Evolutionary conservation across 2,797 vertebrate genomes (phyloP), one percentile per base, ranked within the genome.

Genomic region (Hozukius guyotensis): DNA sequence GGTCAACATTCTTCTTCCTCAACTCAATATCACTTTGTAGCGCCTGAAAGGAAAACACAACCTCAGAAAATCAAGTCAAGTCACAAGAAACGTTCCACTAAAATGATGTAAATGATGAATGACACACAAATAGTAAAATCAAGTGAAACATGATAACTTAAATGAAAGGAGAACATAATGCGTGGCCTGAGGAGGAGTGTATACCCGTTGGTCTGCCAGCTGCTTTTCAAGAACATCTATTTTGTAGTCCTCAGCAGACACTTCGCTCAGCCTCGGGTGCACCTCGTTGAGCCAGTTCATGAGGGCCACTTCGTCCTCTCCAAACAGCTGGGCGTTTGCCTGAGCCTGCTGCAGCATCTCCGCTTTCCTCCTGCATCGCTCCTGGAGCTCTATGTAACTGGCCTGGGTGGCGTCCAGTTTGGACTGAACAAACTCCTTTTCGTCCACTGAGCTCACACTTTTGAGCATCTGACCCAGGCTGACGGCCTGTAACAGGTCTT

Each of bases 271-370:
- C 87, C 93, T 96, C 57, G 93, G 87, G 89, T 98, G 96, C 57
- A 95, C 93, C 92, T 99, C 98, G 27, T 93, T 96, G 86, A 99
- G 97, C 99, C 99, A 99, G 95, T 97, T 99, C 97, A 99, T 97
- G 92, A 99, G 92, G 62, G 97, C 98, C 90, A 99, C 98, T 94
- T 99, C 97, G 0, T 99, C 98, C 86, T 99, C 97, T 77, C 98
- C 98, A 90, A 99, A 99, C 88, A 99, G 96, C 93, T 96, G 97
- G 81, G 98, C 97, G 84, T 99, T 99, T 77, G 96, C 97, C 93
- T 97, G 95, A 66, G 99, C 98, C 93, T 98, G 97, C 85, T 95
- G 97, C 80, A 99, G 96, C 90, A 98, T 96, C 93, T 97, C 97
- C n/a, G 96, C 97, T 92, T 96, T 97, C 93, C 95, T 96, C 91